phyloP scores from a whole-genome alignment of 2,113 vertebrate genomes.

The Syrrhaptes paradoxus region DNA sequence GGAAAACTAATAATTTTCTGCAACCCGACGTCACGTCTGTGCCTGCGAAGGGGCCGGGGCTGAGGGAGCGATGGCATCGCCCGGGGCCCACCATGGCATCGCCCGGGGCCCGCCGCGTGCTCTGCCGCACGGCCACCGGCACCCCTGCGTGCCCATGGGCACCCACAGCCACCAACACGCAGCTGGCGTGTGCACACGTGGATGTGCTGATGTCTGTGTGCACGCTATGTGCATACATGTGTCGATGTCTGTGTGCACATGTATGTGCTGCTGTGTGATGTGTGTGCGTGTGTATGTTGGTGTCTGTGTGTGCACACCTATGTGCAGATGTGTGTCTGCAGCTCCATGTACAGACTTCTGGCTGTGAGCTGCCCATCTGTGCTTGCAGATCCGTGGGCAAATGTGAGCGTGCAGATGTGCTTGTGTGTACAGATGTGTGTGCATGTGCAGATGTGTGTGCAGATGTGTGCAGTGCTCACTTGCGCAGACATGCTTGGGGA shows the following conservation, averaged over 20 bases:
- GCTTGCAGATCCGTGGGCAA: not conserved
- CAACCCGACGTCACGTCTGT: slow-evolving; percentile 42
- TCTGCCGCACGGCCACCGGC: not conserved
- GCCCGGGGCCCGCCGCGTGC: too few relatives aligned
- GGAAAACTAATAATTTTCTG: slow-evolving; percentile 56
- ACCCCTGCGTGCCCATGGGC: not conserved
- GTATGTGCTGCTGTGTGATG: too few relatives aligned
- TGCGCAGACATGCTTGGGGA: not conserved
- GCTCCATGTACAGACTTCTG: accelerated
- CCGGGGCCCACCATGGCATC: not conserved
- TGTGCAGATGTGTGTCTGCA: not conserved
- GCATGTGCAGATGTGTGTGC: too few relatives aligned
- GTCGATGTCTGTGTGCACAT: not conserved
- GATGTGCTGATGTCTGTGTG: not conserved
- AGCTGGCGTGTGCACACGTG: not conserved
- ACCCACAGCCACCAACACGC: accelerated
- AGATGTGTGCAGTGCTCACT: too few relatives aligned
- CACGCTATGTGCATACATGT: too few relatives aligned
- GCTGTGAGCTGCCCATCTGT: not conserved
- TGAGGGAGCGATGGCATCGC: not conserved
- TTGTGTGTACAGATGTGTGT: not conserved
- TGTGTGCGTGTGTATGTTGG: too few relatives aligned
- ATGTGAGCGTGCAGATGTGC: accelerated
- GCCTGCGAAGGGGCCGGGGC: not conserved
- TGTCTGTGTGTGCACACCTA: too few relatives aligned